Evolutionary conservation across 2,113 vertebrate genomes (phyloP).

Genomic region (Anhinga rufa): DNA sequence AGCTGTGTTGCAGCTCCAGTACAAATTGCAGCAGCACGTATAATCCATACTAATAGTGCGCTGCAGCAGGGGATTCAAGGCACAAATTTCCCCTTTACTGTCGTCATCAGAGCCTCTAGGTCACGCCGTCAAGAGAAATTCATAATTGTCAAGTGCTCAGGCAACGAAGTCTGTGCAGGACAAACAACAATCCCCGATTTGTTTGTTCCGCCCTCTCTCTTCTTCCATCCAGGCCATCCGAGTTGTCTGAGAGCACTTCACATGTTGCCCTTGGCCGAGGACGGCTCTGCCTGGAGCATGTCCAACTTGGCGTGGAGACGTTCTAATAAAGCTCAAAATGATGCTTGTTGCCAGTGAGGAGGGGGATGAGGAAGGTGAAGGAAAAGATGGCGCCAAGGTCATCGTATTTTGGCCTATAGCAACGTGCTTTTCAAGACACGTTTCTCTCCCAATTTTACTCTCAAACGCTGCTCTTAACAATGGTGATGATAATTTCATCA

Average conservation of each 20-base stretch:
- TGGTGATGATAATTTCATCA: conserved; percentile 64
- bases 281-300: conserved; percentile 62
- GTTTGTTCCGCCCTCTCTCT: conserved; percentile 6
- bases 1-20: not conserved
- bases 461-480: conserved; percentile 20
- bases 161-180: not conserved
- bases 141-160: not conserved
- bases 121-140: not conserved
- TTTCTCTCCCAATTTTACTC: conserved; percentile 16
- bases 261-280: conserved; percentile 69
- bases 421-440: not conserved
- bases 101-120: not conserved
- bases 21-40: not conserved
- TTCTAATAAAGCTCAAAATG: conserved; percentile 66
- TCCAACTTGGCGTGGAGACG: conserved; percentile 65
- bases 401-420: not conserved
- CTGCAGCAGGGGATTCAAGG: not conserved
- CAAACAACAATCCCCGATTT: conserved; percentile 16
- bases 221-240: conserved; percentile 32
- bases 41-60: not conserved
- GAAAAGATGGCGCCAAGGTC: conserved; percentile 57
- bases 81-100: not conserved
- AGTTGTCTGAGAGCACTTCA: conserved; percentile 62
- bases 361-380: conserved; percentile 56
- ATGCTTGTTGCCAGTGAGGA: conserved; percentile 63